Evolutionary conservation across 2,113 vertebrate species (phyloP).

Genomic region (Hippocampus barbouri): DNA sequence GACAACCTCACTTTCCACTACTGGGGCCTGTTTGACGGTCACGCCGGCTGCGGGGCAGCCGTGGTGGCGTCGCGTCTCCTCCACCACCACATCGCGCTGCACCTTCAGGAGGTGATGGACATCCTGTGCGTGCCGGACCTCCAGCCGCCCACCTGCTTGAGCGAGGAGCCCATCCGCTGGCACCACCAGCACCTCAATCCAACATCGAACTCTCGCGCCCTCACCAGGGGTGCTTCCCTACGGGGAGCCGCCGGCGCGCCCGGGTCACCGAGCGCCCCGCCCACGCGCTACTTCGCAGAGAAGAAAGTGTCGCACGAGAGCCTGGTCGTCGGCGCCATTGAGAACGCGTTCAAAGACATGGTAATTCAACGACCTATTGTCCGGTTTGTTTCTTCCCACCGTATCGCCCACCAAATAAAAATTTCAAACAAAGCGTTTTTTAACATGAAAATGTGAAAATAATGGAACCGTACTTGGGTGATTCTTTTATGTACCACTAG

Average conservation of each 20-base stretch:
- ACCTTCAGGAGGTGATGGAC: constrained; percentile 89
- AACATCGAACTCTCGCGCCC: constrained; percentile 70
- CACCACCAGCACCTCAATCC: constrained; percentile 53
- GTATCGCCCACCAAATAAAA: no score
- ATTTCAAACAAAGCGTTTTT: no score
- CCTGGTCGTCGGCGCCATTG: constrained; percentile 90
- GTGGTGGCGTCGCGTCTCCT: constrained; percentile 87
- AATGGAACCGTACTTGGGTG: no score
- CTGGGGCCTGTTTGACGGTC: constrained; percentile 95
- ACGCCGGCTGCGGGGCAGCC: constrained; percentile 88
- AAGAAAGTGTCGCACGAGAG: constrained; percentile 95
- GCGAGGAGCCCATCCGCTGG: constrained; percentile 81
- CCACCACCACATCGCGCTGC: constrained; percentile 85
- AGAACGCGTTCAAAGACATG: constrained; percentile 97
- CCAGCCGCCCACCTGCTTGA: constrained; percentile 83
- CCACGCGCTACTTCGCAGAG: constrained; percentile 91
- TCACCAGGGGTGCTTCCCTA: constrained; percentile 86
- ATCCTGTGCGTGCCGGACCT: constrained; percentile 79
- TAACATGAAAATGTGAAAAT: no score
- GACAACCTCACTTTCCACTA: constrained; percentile 87
- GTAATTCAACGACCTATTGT: constrained; percentile 57
- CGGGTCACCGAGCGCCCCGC: constrained; percentile 82
- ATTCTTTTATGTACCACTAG: no score
- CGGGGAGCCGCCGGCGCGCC: constrained; percentile 84
- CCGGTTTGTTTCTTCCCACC: neutral